Percentiles rank a stretch among this genome's conserved stretches.
Conservation (phyloP, 2,797 vertebrate genomes). For the Dipus sagitta region DNA sequence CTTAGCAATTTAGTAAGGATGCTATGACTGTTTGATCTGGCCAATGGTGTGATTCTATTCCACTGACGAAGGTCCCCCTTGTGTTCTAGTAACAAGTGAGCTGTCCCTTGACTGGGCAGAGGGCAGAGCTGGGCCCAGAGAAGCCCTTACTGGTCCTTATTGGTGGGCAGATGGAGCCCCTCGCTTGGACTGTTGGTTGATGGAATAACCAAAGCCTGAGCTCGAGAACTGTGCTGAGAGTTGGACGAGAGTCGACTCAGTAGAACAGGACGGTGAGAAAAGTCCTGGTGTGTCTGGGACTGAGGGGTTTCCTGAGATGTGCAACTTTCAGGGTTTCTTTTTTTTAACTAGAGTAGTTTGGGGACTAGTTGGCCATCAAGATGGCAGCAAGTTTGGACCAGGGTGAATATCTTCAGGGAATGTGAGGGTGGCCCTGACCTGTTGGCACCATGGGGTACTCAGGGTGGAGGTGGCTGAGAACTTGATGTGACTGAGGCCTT, state of each 20-base stretch:
- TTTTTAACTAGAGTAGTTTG: background rate
- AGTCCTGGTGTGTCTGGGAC: background rate
- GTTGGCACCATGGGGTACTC: background rate
- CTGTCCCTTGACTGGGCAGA: background rate
- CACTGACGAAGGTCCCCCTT: background rate
- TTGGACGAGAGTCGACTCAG: background rate
- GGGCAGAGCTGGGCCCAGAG: background rate
- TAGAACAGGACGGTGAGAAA: background rate
- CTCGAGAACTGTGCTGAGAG: background rate
- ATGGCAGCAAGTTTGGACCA: background rate
- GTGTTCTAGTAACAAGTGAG: background rate
- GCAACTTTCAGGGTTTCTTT: background rate
- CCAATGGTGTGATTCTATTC: background rate
- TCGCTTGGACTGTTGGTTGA: background rate
- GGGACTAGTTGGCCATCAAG: background rate
- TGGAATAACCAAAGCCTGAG: background rate
- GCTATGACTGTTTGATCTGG: background rate
- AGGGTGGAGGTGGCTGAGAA: background rate
- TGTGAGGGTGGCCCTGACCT: background rate
- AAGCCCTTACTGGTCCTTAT: background rate
- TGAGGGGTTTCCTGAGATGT: background rate
- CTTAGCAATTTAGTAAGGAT: background rate
- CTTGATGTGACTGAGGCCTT: background rate
- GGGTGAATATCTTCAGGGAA: background rate
- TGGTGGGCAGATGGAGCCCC: background rate